Evolutionary conservation across 2,113 vertebrate genomes (phyloP).

Genomic region (Bombycilla garrulus): DNA sequence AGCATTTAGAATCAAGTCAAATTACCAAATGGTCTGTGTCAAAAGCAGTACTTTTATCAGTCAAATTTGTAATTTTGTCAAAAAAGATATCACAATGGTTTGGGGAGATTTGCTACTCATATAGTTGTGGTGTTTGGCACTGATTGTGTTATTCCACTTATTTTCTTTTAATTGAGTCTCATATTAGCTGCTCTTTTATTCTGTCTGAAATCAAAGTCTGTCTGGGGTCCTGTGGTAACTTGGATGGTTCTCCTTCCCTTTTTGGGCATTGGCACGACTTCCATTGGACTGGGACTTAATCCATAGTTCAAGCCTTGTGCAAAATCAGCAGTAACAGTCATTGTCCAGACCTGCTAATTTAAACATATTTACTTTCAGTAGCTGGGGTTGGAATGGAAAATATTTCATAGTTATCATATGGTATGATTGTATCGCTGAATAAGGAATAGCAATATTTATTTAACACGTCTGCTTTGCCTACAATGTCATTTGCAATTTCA

Average conservation of each 20-base stretch:
- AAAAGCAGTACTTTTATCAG: neutral
- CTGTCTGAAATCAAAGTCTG: constrained; percentile 19
- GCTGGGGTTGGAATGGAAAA: constrained; percentile 16
- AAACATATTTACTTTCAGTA: constrained; percentile 24
- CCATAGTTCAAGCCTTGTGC: neutral
- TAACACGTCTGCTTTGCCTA: neutral
- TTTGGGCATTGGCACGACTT: constrained; percentile 8
- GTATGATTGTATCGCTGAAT: neutral
- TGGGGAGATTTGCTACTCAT: neutral
- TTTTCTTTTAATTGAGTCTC: neutral
- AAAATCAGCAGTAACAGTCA: neutral
- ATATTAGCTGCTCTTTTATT: constrained; percentile 2
- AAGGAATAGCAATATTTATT: constrained; percentile 15
- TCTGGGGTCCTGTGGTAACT: constrained; percentile 14
- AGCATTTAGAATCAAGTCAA: neutral
- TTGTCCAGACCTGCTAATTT: constrained; percentile 40
- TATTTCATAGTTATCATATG: constrained; percentile 2
- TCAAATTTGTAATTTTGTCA: neutral
- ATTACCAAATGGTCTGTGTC: neutral
- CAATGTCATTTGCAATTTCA: neutral
- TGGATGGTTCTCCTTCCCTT: neutral
- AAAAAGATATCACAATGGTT: neutral
- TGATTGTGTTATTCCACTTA: constrained; percentile 7
- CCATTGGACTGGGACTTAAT: neutral
- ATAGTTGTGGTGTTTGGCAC: neutral